phyloP scores from a whole-genome alignment of 2,113 vertebrate species.

The Cryptotis parvus region DNA sequence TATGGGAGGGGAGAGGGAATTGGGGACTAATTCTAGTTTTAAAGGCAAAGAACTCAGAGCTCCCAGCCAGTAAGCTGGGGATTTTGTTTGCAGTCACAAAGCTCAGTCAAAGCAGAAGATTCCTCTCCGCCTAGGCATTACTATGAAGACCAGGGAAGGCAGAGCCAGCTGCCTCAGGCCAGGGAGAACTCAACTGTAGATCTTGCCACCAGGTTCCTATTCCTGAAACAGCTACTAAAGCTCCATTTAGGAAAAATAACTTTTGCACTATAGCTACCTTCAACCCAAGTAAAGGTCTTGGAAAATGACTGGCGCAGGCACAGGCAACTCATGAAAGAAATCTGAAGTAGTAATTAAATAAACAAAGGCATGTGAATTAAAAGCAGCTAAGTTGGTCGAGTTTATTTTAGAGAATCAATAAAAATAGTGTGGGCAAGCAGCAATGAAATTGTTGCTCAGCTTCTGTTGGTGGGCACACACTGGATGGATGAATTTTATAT shows the following conservation, averaged over 20 bases:
- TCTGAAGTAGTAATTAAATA: background rate
- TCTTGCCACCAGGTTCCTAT: background rate
- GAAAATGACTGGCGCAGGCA: background rate
- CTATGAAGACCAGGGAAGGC: background rate
- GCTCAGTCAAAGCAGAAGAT: background rate
- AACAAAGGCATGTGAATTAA: conserved; percentile 16
- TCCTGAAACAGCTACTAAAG: background rate
- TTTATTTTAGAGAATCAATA: background rate
- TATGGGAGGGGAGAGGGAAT: too few relatives aligned
- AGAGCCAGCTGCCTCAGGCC: background rate
- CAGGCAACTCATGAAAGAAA: background rate
- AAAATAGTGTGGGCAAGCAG: background rate
- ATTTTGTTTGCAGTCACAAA: background rate
- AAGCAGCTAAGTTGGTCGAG: background rate
- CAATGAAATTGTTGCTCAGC: background rate
- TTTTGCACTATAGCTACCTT: background rate
- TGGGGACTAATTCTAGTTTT: background rate
- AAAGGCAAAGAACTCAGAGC: background rate
- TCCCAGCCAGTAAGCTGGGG: background rate
- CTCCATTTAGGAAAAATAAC: background rate
- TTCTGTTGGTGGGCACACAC: background rate
- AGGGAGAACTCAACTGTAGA: background rate
- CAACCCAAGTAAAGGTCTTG: background rate
- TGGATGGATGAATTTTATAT: background rate
- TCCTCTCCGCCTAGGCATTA: background rate